Evolutionary conservation across 2,888 invertebrate genomes (phyloP).

Genomic region (Anodontia alba): DNA sequence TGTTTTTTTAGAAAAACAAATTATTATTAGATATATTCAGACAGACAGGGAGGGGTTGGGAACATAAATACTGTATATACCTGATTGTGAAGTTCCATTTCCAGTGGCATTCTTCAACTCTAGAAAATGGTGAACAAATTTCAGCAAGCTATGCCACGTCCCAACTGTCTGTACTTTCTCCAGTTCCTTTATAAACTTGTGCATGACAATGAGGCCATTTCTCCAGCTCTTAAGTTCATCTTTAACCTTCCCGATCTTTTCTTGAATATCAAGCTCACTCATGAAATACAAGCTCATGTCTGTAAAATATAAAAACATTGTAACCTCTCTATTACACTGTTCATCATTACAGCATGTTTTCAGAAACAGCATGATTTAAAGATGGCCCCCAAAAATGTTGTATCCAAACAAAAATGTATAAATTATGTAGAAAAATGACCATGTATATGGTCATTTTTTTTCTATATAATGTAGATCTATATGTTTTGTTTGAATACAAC

Average conservation of each 20-base stretch:
- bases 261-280: slow-evolving; percentile 20
- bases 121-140: slow-evolving; percentile 44
- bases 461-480: too few species aligned
- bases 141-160: slow-evolving; percentile 44
- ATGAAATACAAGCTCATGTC: slow-evolving; percentile 13
- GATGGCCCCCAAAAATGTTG: too few species aligned
- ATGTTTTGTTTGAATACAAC: too few species aligned
- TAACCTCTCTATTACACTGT: too few species aligned
- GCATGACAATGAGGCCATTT: slow-evolving; percentile 35
- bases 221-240: slow-evolving; percentile 12
- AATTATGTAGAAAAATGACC: too few species aligned
- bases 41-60: too few species aligned
- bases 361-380: neutral
- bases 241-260: slow-evolving; percentile 12
- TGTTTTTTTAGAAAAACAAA: too few species aligned
- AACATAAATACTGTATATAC: neutral
- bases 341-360: too few species aligned
- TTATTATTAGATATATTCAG: too few species aligned
- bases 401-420: too few species aligned
- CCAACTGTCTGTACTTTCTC: slow-evolving; percentile 37
- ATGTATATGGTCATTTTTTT: too few species aligned
- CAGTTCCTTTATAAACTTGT: slow-evolving; percentile 36
- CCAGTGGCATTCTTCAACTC: neutral
- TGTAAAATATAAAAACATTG: too few species aligned
- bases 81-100: neutral